A percentile compares a stretch with the other conserved stretches of the same genome.
These are phyloP conservation scores for Microctonus hyperodae DNA, from an alignment of 2,888 invertebrate genomes.

Conservation along the genomic window DNA sequence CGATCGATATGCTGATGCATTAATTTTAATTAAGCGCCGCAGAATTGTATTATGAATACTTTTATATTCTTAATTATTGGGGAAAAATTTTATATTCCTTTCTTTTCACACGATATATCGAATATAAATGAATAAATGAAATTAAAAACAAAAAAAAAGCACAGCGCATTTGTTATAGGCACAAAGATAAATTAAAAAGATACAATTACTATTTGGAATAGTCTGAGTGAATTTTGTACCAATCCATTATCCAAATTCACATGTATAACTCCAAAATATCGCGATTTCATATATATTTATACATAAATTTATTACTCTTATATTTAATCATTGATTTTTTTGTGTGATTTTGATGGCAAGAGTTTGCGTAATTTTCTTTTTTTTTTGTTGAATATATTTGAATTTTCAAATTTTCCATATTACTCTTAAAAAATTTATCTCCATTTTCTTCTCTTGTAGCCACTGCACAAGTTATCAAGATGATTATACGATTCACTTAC, in stretches of 20 bases:
- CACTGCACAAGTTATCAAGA: not conserved
- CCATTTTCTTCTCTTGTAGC: not conserved
- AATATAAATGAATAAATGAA: slow-evolving; percentile 11
- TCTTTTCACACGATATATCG: slow-evolving; percentile 7
- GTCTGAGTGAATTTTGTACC: slow-evolving; percentile 32
- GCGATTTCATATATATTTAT: slow-evolving; percentile 36
- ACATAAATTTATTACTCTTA: slow-evolving; percentile 36
- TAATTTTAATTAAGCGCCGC: not conserved
- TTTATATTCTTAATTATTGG: not conserved
- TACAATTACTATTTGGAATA: slow-evolving; percentile 26
- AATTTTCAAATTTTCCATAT: not conserved
- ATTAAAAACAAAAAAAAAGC: slow-evolving; percentile 18
- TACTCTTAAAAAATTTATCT: not conserved
- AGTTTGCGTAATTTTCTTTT: not conserved
- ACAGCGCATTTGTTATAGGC: slow-evolving; percentile 28
- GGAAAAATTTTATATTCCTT: slow-evolving; percentile 18
- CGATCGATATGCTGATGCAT: slow-evolving; percentile 3
- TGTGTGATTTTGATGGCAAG: not conserved
- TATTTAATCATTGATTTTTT: slow-evolving; percentile 8
- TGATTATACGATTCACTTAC: slow-evolving; percentile 3
- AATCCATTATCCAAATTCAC: slow-evolving; percentile 15
- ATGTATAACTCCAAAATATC: slow-evolving; percentile 28
- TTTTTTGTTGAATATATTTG: not conserved
- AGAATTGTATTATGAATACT: not conserved
- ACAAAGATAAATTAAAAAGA: slow-evolving; percentile 24